Base-by-base conservation (phyloP, 2,797 vertebrate genomes). In the Centropyge bicolor region DNA sequence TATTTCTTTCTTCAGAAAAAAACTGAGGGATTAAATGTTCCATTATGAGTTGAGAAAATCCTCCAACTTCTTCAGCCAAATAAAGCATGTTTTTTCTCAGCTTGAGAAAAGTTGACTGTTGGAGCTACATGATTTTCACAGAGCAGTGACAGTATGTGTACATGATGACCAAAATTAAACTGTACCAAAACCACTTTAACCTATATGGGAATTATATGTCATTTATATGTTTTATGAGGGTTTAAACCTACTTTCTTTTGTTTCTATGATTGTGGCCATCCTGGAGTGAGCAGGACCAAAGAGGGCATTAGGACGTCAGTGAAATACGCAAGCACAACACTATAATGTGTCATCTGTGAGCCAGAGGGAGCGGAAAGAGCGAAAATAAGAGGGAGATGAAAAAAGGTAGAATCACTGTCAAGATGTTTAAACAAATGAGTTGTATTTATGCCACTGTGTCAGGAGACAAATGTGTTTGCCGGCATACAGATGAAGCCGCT, bases 381-480 rank as follows among this genome's bases (percentile, higher is more conserved):
- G 4, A 54, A 20, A 78, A 76, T 14, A 17, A 13, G 12, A 67
- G 31, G 7, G 13, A 61, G 52, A 72, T 27, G 66, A 31, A 69
- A 52, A 63, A 48, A 24, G 19, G 27, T 49, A 49, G 20, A 70
- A 1, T 61, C 1, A 1, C 31, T 78, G 74, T 83, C 81, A 78
- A 49, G 73, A 68, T 67, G 69, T 77, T 76, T 72, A 54, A 83
- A 71, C 63, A 76, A 59, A 78, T 62, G 55, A 1, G 22, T 77
- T 84, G 41, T 74, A 74, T 85, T 74, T 51, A 14, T 70, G 63
- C 71, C 70, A 75, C 54, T 65, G 61, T 46, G 73, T 81, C 77
- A 63, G 55, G 45, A 62, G 67, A 80, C 65, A 22, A 70, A 74
- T 17, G 40, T 66, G 66, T 69, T 68, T 36, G 40, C 54, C 14